Conservation (phyloP, 2,113 vertebrate species). For the Perca schrenkii region DNA sequence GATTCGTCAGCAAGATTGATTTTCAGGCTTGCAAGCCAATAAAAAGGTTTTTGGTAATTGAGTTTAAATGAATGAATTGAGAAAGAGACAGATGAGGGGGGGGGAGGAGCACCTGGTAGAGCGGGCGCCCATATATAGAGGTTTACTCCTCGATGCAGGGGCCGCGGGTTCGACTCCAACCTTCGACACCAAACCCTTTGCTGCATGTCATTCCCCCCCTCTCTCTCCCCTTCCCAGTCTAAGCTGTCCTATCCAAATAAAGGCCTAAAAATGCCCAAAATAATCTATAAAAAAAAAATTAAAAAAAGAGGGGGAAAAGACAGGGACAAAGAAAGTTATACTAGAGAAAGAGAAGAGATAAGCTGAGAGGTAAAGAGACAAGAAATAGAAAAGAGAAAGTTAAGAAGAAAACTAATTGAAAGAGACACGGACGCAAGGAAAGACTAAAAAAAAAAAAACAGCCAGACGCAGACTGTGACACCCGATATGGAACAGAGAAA, state of each 20-base stretch:
- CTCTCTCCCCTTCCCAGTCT: too few species aligned
- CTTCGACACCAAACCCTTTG: too few species aligned
- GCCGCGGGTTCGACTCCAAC: too few species aligned
- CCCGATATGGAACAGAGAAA: not conserved
- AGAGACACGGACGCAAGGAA: not conserved
- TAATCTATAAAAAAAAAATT: too few species aligned
- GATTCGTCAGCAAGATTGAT: slow-evolving; percentile 47
- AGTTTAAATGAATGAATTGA: slow-evolving; percentile 40
- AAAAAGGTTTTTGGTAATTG: slow-evolving; percentile 46
- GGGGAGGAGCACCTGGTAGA: too few species aligned
- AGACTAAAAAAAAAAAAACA: not conserved
- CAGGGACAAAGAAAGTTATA: not conserved
- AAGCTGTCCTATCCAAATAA: too few species aligned
- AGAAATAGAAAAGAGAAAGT: not conserved
- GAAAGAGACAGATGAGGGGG: not conserved
- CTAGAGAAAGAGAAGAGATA: not conserved
- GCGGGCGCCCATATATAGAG: too few species aligned
- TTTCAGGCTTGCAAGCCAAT: slow-evolving; percentile 42
- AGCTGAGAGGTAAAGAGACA: not conserved
- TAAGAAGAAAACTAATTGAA: not conserved
- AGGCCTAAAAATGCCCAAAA: too few species aligned
- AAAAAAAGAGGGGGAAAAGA: not conserved
- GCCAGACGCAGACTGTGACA: not conserved
- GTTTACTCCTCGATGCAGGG: too few species aligned
- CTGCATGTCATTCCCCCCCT: too few species aligned